These are phyloP conservation scores for Xanthorhoe spadicearia DNA, from an alignment of 2,888 invertebrate genomes.

Conservation along the genomic window DNA sequence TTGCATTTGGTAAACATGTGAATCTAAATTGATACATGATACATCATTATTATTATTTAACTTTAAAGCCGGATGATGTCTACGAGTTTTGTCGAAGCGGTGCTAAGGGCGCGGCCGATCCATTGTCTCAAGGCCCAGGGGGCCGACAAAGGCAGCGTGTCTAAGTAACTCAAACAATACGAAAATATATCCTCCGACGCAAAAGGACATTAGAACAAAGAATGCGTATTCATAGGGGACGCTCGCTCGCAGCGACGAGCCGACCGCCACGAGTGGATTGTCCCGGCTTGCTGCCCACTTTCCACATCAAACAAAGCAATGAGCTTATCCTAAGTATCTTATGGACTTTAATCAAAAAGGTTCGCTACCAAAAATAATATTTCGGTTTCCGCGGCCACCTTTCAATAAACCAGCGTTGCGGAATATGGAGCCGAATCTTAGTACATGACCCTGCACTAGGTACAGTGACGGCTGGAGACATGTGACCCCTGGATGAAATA, in stretches of 20 bases:
- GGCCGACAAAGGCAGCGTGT: constrained; percentile 38
- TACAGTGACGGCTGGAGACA: constrained; percentile 10
- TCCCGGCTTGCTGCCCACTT: constrained; percentile 13
- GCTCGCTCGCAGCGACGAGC: constrained; percentile 17
- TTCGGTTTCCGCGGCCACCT: not conserved
- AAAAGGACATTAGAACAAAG: constrained; percentile 39
- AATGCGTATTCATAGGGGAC: constrained; percentile 38
- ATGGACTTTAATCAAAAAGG: not conserved
- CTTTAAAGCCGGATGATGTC: not conserved
- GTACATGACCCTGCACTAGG: constrained; percentile 6
- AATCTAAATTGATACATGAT: too few relatives aligned
- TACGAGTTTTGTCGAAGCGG: not conserved
- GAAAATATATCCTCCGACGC: constrained; percentile 39
- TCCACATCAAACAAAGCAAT: constrained; percentile 6
- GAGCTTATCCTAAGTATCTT: not conserved
- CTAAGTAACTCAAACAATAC: constrained; percentile 43
- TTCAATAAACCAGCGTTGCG: not conserved
- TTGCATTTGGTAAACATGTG: too few relatives aligned
- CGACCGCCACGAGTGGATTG: constrained; percentile 4
- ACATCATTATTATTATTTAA: too few relatives aligned
- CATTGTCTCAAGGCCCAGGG: constrained; percentile 35
- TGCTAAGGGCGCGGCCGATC: constrained; percentile 7
- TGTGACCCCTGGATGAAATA: constrained; percentile 16
- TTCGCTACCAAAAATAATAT: not conserved
- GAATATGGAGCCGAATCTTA: not conserved